A percentile compares a stretch with the other conserved stretches of the same genome.
Conservation (phyloP, 2,113 vertebrate species). For the Leptobrachium leishanense region DNA sequence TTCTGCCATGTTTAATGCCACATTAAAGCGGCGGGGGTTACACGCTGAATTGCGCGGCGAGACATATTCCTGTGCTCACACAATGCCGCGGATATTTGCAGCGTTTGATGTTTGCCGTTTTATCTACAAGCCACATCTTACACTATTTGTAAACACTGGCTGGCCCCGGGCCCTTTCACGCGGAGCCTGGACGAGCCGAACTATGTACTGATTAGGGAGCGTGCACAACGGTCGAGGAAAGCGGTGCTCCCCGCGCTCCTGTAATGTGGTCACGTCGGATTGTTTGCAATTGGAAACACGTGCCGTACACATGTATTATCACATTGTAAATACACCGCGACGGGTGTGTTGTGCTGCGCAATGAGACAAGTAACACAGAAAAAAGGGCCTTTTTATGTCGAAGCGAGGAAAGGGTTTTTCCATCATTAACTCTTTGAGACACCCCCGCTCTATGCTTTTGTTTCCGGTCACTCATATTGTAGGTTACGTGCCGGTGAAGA, state of each 20-base stretch:
- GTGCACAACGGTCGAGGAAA: too few relatives aligned
- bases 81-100: background rate
- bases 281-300: constrained; percentile 15
- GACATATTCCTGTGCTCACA: background rate
- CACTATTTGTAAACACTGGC: background rate
- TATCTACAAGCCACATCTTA: constrained; percentile 18
- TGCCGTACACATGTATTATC: background rate
- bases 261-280: constrained; percentile 35
- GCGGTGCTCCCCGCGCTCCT: background rate
- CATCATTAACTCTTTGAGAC: too few relatives aligned
- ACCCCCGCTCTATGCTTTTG: too few relatives aligned
- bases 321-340: background rate
- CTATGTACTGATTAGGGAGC: background rate
- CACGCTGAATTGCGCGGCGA: background rate
- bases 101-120: constrained; percentile 4
- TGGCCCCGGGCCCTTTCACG: background rate
- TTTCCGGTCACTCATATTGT: too few relatives aligned
- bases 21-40: constrained; percentile 5
- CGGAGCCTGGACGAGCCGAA: background rate
- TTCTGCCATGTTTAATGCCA: constrained; percentile 1
- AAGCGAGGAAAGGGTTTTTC: too few relatives aligned
- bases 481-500: too few relatives aligned
- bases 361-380: too few relatives aligned
- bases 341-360: too few relatives aligned
- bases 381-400: too few relatives aligned